phyloP scores from a whole-genome alignment of 2,113 vertebrate genomes.

The Gobio gobio region DNA sequence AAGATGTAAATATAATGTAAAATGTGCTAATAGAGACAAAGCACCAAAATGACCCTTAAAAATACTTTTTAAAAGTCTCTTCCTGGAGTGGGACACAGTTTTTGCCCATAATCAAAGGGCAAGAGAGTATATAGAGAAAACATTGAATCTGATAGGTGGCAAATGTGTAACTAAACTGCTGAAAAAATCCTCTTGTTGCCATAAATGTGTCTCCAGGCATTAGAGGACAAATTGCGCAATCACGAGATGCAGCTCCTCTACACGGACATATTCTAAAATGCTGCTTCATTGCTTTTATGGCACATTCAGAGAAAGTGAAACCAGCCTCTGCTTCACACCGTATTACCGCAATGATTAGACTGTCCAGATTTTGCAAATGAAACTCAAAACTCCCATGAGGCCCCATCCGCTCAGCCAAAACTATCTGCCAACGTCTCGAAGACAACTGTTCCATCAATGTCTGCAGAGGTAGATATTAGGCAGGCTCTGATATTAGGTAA shows the following conservation, averaged over 20 bases:
- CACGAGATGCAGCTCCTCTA: not conserved
- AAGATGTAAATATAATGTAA: not conserved
- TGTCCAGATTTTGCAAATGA: slow-evolving; percentile 35
- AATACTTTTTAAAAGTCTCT: not conserved
- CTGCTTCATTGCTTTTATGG: slow-evolving; percentile 18
- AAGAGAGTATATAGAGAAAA: not conserved
- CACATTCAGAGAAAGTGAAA: slow-evolving; percentile 12
- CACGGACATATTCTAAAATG: not conserved
- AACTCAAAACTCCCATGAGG: slow-evolving; percentile 6
- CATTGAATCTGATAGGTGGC: not conserved
- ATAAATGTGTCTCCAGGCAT: slow-evolving; percentile 16
- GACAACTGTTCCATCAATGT: slow-evolving; percentile 50
- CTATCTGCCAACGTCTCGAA: slow-evolving; percentile 22
- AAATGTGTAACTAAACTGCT: slow-evolving; percentile 1
- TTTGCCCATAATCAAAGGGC: not conserved
- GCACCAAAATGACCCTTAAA: not conserved
- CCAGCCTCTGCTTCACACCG: not conserved
- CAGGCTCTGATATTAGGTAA: slow-evolving; percentile 37
- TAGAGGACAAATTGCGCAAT: not conserved
- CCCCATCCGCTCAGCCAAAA: slow-evolving; percentile 24
- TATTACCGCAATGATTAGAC: not conserved
- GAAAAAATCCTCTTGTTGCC: slow-evolving; percentile 22
- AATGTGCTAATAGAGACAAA: not conserved
- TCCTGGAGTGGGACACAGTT: not conserved
- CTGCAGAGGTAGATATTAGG: slow-evolving; percentile 37